Evolutionary conservation across 2,797 vertebrate genomes (phyloP), one percentile per base, ranked within the genome.

Genomic region (Anas flavirostris): DNA sequence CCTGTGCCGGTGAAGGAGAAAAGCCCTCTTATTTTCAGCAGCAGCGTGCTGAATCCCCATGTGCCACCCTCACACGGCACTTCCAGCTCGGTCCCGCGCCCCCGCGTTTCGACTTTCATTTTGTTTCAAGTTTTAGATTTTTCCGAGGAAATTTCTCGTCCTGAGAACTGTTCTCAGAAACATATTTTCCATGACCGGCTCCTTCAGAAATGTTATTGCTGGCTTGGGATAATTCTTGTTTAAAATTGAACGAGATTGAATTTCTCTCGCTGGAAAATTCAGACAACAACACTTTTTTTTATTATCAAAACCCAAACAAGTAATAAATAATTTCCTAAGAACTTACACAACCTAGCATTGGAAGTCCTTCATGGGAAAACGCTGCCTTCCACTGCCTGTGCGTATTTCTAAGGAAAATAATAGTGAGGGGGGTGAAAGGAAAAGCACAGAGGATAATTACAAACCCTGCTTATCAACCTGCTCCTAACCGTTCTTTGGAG

Each of bases 151-250:
- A 93, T 91, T 87, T 85, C 35, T 92, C 55, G 2, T 68, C 70
- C 79, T 90, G 91, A 89, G 68, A 97, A 66, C 35, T 31, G 33
- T 76, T 82, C 84, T 86, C 67, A 86, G 91, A 86, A 90, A 90
- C 39, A 14, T 66, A 64, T 88, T 97, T 96, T 96, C 95, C 96
- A 70, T 95, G 85, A 94, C 87, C 50, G 48, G 23, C 76, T 92
- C 31, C 48, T 88, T 95, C 87, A 90, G 60, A 91, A 95, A 94
- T 96, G 91, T 96, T 96, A 82, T 94, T 94, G 44, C 89, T 95
- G 93, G 96, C 82, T 52, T 82, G 79, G 53, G 64, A 90, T 88
- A 91, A 82, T 92, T 91, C 46, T 95, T 78, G 31, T 68, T 91
- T 77, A 91, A 70, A 25, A 78, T 43, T 43, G 60, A 64, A 37